Percentiles rank a stretch among this genome's conserved stretches.
Conservation (phyloP, 2,113 vertebrate genomes). For the Brevimyrus niger region DNA sequence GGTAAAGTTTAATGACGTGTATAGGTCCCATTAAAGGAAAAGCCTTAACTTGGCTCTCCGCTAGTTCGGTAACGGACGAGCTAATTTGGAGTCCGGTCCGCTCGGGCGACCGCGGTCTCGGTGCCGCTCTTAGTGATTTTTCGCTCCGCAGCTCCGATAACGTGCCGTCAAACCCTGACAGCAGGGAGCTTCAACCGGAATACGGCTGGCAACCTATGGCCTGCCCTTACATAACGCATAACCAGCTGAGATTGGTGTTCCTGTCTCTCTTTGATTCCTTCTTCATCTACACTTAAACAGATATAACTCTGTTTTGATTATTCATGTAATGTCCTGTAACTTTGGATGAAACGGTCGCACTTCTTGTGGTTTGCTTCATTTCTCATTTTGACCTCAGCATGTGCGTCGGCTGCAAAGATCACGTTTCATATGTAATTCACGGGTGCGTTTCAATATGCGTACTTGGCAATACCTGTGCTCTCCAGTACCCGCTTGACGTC, state of each 20-base stretch:
- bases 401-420: too few species aligned
- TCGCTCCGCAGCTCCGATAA: not conserved
- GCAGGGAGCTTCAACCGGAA: not conserved
- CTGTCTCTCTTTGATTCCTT: not conserved
- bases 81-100: not conserved
- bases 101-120: not conserved
- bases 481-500: not conserved
- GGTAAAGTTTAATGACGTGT: not conserved
- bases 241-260: not conserved
- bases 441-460: not conserved
- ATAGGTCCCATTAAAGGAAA: not conserved
- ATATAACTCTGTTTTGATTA: not conserved
- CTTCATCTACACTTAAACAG: not conserved
- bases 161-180: not conserved
- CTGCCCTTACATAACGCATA: not conserved
- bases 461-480: not conserved
- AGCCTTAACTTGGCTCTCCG: not conserved
- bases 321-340: not conserved
- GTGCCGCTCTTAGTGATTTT: not conserved
- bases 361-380: not conserved
- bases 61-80: not conserved
- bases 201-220: not conserved
- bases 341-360: not conserved
- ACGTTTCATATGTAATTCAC: too few species aligned
- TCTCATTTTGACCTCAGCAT: too few species aligned